Evolutionary conservation across 2,113 vertebrate species (phyloP), one percentile per base, ranked within the genome.

Genomic region (Thalassoma bifasciatum): DNA sequence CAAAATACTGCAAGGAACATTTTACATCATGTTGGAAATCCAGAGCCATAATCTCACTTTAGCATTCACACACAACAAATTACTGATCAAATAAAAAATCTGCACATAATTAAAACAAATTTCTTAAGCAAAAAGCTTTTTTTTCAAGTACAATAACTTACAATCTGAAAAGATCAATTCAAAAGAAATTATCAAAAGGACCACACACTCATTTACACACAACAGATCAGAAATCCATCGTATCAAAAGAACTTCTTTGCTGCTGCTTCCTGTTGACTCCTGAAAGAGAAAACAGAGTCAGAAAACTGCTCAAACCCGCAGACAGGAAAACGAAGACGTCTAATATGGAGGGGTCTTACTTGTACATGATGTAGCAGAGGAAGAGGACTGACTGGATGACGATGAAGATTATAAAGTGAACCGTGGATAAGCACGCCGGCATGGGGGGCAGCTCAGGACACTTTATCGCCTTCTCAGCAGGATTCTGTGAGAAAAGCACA

Each of bases 191-290:
- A 95, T 74, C 83, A 92, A 89, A 93, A 88, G 47, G 17, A 72
- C 90, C 80, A 90, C 75, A 93, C 91, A 90, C 89, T 94, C 91
- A 85, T 94, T 91, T 93, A 93, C 92, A 94, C 53, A 72, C 54
- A 72, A 64, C 19, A 79, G 54, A 71, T 66, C 26, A 57, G 54
- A 67, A 78, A 66, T 40, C 13, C 6, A 47, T 69, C 89, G 89
- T 90, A 94, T 99, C 97, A 99, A 96, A 99, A 99, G 95, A 99
- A 99, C 89, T 99, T 99, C 93, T 99, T 99, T 51, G 98, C 97
- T 57, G 97, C 97, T 89, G 97, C 97, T 96, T 99, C 98, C 89
- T 99, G 97, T 84, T 98, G 97, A 94, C 93, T 97, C 93, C 98
- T 99, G 82, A n/a, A 75, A 74, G 42, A 75, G 30, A 42, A 64